Evolutionary conservation across 1,140 invertebrate genomes (phyloP), one percentile per base, ranked within the genome.

Genomic region (Drosophila sp.): DNA sequence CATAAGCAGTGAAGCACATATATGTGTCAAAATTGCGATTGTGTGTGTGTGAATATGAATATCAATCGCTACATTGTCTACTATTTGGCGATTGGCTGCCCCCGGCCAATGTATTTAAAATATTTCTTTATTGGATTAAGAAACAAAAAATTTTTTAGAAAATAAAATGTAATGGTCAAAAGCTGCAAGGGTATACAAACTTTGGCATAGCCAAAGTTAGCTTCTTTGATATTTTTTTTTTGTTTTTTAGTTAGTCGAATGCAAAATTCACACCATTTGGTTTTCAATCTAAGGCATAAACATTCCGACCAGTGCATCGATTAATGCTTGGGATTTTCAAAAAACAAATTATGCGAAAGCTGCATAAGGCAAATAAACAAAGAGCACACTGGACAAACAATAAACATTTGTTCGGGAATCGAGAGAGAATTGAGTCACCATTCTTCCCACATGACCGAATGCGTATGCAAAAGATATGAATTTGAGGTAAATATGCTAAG

Each of bases 291-390:
- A 47, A 25, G 23, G 17, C 44, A 50, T 50, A 50, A 50, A 50
- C 23, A 50, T 50, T 50, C 44, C 2, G 7, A 17, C 44, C 44
- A 50, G 44, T 50, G 44, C 44, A 27, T 50, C 44, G 8, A 10
- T 50, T 50, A 23, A 27, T 38, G n/a, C 23, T 50, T 50, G 23
- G 44, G 3, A 50, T 27, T 3, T 50, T 7, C 17, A 17, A 17
- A 38, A 50, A 50, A 60, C 30, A 66, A 77, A 82, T 50, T 50
- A 50, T 50, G 44, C 23, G 44, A 50, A 50, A 50, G 10, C 44
- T 50, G 44, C 44, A 50, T 27, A 50, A 50, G 67, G 58, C 63
- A 87, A 86, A 85, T 77, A 87, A 86, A 82, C 71, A 40, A 54
- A 27, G 17, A 17, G 17, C 17, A 17, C 17, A 17, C 70, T 55